Percentiles rank a stretch among this genome's conserved stretches.
These are phyloP conservation scores for Clivina fossor DNA, from an alignment of 2,888 invertebrate species.

Conservation along the genomic window DNA sequence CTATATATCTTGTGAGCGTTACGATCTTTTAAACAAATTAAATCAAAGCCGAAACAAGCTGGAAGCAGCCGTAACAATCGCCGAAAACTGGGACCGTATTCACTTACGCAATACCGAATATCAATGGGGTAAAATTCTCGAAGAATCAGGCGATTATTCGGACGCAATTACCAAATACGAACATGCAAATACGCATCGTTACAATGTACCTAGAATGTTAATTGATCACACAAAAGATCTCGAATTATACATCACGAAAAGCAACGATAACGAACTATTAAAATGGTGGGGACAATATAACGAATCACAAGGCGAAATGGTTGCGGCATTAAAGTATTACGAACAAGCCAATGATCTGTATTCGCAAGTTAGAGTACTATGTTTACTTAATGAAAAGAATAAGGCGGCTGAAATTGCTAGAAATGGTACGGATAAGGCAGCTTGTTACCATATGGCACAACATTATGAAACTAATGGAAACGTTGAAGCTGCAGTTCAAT, in stretches of 20 bases:
- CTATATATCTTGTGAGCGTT: slow-evolving; percentile 77
- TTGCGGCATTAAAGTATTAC: slow-evolving; percentile 85
- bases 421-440: slow-evolving; percentile 80
- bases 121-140: slow-evolving; percentile 67
- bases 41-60: slow-evolving; percentile 73
- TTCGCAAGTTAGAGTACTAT: slow-evolving; percentile 73
- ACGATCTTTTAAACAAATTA: slow-evolving; percentile 84
- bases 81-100: slow-evolving; percentile 76
- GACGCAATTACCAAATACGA: slow-evolving; percentile 86
- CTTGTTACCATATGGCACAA: slow-evolving; percentile 91
- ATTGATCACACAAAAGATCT: slow-evolving; percentile 63
- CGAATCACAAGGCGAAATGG: slow-evolving; percentile 93
- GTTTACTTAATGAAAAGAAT: slow-evolving; percentile 69
- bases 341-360: slow-evolving; percentile 83
- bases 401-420: slow-evolving; percentile 72
- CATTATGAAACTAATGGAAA: slow-evolving; percentile 89
- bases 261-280: slow-evolving; percentile 75
- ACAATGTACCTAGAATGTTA: slow-evolving; percentile 89
- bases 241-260: slow-evolving; percentile 65
- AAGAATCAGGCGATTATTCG: slow-evolving; percentile 72
- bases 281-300: slow-evolving; percentile 99
- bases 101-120: slow-evolving; percentile 79
- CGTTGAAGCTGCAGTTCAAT: slow-evolving; percentile 84
- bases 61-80: slow-evolving; percentile 72
- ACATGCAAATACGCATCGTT: slow-evolving; percentile 80